Evolutionary conservation across 2,888 invertebrate genomes (phyloP).

Genomic region (Stenichneumon culpator): DNA sequence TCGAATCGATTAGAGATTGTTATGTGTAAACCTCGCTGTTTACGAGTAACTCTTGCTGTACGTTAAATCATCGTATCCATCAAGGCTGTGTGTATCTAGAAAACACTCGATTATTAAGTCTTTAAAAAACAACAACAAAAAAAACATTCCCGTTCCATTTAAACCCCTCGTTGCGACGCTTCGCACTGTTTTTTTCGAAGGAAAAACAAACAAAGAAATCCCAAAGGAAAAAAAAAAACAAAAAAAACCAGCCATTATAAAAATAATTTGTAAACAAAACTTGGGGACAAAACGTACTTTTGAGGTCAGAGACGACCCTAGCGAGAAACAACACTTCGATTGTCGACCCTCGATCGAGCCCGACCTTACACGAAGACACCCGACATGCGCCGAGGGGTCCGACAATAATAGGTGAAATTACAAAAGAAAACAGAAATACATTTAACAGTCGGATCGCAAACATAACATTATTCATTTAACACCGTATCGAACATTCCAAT

Average conservation of each 20-base stretch:
- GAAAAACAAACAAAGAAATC: too few relatives aligned
- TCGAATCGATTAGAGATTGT: slow-evolving; percentile 38
- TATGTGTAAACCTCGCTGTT: slow-evolving; percentile 30
- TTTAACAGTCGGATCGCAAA: slow-evolving; percentile 24
- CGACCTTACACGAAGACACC: background rate
- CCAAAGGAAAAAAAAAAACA: too few relatives aligned
- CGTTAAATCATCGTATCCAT: slow-evolving; percentile 14
- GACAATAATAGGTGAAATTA: slow-evolving; percentile 9
- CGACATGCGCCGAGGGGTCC: background rate
- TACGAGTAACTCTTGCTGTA: slow-evolving; percentile 23
- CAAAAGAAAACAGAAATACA: background rate
- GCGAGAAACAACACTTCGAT: background rate
- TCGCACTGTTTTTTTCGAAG: too few relatives aligned
- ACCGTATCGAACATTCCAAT: slow-evolving; percentile 38
- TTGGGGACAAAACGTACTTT: background rate
- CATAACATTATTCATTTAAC: slow-evolving; percentile 12
- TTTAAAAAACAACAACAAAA: background rate
- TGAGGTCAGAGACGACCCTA: background rate
- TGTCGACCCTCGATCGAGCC: background rate
- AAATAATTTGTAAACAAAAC: too few relatives aligned
- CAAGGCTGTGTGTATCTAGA: slow-evolving; percentile 36
- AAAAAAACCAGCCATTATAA: too few relatives aligned
- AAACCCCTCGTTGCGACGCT: background rate
- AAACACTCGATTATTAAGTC: background rate
- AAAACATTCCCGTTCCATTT: background rate